A percentile compares a stretch with the other conserved stretches of the same genome.
phyloP scores from a whole-genome alignment of 2,888 invertebrate genomes.

The Oconnorella tubifera region DNA sequence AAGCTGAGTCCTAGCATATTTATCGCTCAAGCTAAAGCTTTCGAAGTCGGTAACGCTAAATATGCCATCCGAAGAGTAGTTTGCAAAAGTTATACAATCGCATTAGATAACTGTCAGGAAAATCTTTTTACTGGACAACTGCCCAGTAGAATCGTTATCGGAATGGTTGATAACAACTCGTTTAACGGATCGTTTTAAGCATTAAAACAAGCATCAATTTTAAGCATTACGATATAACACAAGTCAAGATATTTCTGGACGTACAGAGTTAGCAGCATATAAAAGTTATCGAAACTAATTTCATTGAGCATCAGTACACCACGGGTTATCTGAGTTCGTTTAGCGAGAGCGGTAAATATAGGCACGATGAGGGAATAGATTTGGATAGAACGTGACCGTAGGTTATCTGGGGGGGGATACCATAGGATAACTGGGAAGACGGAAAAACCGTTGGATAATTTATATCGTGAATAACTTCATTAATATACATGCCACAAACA shows the following conservation, averaged over 20 bases:
- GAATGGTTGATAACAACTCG: background rate
- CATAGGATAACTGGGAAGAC: too few species aligned
- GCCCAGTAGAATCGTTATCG: background rate
- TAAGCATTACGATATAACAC: too few species aligned
- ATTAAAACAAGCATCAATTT: background rate
- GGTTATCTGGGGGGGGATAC: background rate
- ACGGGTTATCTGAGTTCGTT: background rate
- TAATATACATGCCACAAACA: too few species aligned
- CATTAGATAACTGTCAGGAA: background rate
- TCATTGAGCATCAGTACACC: background rate
- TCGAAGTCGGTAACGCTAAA: background rate
- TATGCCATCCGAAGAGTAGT: background rate
- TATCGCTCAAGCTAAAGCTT: conserved; percentile 5
- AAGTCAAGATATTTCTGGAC: background rate
- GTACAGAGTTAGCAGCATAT: background rate
- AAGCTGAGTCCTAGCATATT: background rate
- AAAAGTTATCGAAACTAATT: background rate
- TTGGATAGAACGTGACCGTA: background rate
- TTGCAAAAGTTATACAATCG: background rate
- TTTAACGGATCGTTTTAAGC: background rate
- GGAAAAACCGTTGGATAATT: too few species aligned
- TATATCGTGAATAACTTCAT: too few species aligned
- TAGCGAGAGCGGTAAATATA: background rate
- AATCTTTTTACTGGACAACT: conserved; percentile 4
- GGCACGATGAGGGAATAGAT: background rate